Evolutionary conservation across 2,113 vertebrate genomes (phyloP).

Genomic region (Strix aluco): DNA sequence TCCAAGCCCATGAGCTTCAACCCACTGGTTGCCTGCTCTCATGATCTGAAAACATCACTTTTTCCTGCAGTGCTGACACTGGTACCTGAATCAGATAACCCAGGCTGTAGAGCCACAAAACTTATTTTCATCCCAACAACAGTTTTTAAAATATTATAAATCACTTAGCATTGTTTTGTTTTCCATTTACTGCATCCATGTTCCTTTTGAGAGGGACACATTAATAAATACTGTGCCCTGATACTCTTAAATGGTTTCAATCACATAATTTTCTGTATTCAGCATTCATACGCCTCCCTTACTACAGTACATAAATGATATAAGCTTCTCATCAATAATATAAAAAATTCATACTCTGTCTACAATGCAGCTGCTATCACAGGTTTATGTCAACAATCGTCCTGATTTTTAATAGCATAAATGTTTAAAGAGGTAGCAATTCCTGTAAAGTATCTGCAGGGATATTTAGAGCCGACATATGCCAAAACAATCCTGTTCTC

Average conservation of each 20-base stretch:
- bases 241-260: slow-evolving; percentile 3
- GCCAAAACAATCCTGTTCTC: slow-evolving; percentile 46
- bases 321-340: slow-evolving; percentile 69
- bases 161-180: slow-evolving; percentile 7
- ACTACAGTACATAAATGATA: slow-evolving; percentile 65
- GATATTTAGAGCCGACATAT: slow-evolving; percentile 49
- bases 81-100: background rate
- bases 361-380: slow-evolving; percentile 66
- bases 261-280: slow-evolving; percentile 27
- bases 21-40: background rate
- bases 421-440: slow-evolving; percentile 71
- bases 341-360: slow-evolving; percentile 72
- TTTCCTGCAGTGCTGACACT: background rate
- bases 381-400: slow-evolving; percentile 67
- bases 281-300: slow-evolving; percentile 27
- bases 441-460: slow-evolving; percentile 63
- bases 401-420: slow-evolving; percentile 73
- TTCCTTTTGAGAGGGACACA: background rate
- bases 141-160: background rate
- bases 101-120: background rate
- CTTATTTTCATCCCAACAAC: background rate
- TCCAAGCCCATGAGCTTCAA: background rate
- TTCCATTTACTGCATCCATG: background rate
- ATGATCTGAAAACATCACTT: background rate
- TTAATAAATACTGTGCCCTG: slow-evolving; percentile 9